A percentile compares a stretch with the other conserved stretches of the same genome.
Conservation (phyloP, 2,113 vertebrate species). For the Xenopus laevis region DNA sequence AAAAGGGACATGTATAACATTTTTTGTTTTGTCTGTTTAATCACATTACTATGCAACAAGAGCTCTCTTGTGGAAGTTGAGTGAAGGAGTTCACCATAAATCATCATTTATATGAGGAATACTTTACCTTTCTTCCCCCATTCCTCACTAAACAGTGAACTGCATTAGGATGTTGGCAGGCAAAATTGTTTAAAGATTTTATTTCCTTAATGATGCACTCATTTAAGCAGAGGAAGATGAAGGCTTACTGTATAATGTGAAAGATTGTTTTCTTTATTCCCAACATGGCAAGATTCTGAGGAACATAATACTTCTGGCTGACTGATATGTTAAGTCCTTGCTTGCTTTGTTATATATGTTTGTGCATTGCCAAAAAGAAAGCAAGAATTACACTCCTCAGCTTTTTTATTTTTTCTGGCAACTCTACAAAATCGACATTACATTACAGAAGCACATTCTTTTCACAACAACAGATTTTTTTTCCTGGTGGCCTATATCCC, state of each 20-base stretch:
- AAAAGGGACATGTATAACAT: too few relatives aligned
- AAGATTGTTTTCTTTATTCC: neutral
- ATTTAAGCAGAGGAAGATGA: conserved; percentile 1
- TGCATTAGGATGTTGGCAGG: neutral
- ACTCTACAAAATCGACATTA: neutral
- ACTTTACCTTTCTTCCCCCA: too few relatives aligned
- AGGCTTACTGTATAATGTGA: conserved; percentile 12
- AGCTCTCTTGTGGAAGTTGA: too few relatives aligned
- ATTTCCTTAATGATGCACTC: conserved; percentile 4
- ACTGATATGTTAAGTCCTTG: neutral
- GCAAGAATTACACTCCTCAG: neutral
- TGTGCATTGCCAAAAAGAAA: neutral
- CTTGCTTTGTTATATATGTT: neutral
- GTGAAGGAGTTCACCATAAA: too few relatives aligned
- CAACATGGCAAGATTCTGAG: neutral
- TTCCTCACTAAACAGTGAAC: neutral
- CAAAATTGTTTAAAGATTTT: neutral
- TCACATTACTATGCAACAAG: too few relatives aligned
- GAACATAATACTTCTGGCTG: neutral
- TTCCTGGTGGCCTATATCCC: neutral
- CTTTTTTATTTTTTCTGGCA: neutral
- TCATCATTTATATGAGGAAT: too few relatives aligned
- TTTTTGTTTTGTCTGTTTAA: too few relatives aligned
- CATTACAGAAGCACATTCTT: neutral
- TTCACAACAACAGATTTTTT: neutral